Evolutionary conservation across 2,113 vertebrate genomes (phyloP).

Genomic region (Oenanthe melanoleuca): DNA sequence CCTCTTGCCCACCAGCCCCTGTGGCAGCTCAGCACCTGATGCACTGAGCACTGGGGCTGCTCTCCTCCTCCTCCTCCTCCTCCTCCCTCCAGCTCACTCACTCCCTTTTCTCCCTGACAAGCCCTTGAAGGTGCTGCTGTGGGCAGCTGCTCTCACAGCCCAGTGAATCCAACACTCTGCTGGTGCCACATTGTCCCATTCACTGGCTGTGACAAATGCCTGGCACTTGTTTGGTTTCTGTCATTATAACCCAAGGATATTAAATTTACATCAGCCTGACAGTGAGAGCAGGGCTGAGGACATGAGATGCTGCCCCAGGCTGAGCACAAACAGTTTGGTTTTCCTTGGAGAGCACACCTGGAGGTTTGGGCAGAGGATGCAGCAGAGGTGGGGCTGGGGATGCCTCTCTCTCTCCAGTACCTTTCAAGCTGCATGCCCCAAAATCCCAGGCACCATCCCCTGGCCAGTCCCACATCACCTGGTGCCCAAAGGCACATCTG

Average conservation of each 20-base stretch:
- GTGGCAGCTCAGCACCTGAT: fast-evolving
- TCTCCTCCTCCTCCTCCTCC: not conserved
- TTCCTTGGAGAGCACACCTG: not conserved
- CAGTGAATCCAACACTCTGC: not conserved
- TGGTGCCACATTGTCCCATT: not conserved
- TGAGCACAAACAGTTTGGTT: not conserved
- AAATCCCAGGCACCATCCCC: fast-evolving
- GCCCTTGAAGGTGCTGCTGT: not conserved
- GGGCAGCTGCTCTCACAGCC: not conserved
- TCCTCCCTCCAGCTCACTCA: fast-evolving
- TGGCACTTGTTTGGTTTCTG: not conserved
- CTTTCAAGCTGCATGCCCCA: too few species aligned
- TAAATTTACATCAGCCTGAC: slow-evolving; percentile 1
- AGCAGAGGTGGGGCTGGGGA: not conserved
- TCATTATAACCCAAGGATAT: not conserved
- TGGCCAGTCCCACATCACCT: fast-evolving
- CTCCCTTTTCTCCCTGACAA: not conserved
- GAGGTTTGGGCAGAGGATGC: not conserved
- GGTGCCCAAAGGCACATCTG: not conserved
- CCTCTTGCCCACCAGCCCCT: not conserved
- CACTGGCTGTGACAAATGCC: not conserved
- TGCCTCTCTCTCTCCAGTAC: not conserved
- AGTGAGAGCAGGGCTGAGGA: not conserved
- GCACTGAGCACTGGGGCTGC: fast-evolving
- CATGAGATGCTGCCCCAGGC: not conserved